Base-by-base conservation (phyloP, 2,113 vertebrate species). In the Tor tambroides region DNA sequence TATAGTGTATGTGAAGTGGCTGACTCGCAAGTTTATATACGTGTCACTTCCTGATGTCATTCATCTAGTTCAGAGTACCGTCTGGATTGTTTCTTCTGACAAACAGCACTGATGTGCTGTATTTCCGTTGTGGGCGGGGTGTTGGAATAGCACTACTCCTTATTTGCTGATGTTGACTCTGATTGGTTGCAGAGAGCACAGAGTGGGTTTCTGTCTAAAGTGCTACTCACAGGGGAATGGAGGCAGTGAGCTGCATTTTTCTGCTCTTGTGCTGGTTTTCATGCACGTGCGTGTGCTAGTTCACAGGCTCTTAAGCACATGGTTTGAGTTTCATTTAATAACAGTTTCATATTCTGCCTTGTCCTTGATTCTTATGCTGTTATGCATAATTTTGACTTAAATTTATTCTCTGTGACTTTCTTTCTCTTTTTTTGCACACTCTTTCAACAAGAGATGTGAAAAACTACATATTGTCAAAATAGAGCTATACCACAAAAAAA, bases 1-100 rank as follows among this genome's bases (percentile, higher is more conserved):
- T 12, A 72, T 21, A 1, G 69, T n/a, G 61, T 92, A 61, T 89
- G 28, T 86, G 49, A 91, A 90, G 49, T 91, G 87, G 74, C 88
- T 17, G 81, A 69, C 81, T 93, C 94, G 2, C 43, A 43, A 21
- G 59, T 65, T 35, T 51, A 49, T 46, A 49, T 49, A 23, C 10
- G 14, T 84, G 32, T 78, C 43, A 77, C 41, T 78, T 78, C 61
- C 56, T 78, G 59, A 49, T 78, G n/a, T 49, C 74, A 67, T 67
- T 46, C 6, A 32, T 85, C 41, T 78, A 7, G 56, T 67, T 85
- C 26, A 43, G 56, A 78, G 51, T 83, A 85, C 51, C 19, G 56
- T 85, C 84, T 85, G 26, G 72, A 78, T 78, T 8, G 21, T 67
- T 23, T 78, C 72, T 77, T 46, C 56, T 32, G 84, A 83, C 65